Evolutionary conservation across 1,140 invertebrate genomes (phyloP), one percentile per base, ranked within the genome.

Genomic region (Drosophila ohnishii): DNA sequence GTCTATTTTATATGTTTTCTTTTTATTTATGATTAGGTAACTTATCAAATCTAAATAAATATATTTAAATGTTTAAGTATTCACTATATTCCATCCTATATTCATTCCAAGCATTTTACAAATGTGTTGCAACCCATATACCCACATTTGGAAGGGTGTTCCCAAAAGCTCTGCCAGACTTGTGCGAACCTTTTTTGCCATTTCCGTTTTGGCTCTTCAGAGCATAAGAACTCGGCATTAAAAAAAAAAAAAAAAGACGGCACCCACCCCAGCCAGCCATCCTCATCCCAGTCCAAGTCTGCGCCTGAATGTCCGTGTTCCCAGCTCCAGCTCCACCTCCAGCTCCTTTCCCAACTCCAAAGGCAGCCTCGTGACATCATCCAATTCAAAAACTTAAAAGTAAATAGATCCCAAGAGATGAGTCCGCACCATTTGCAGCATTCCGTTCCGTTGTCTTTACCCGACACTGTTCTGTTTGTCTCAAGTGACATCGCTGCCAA

Each of bases 351-450:
- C 42, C 34, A 14, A 28, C 51, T 75, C 58, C 53, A n/a, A 22
- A 1, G 19, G 50, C 39, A 39, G 51, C 35, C 48, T 79, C 65
- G 83, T 88, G 83, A 87, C 84, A 84, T 87, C 84, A 87, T 88
- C 84, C 83, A 88, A 88, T 87, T 88, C 40, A 88, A 64, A 87
- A 88, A 87, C 84, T 87, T 87, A 84, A 87, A 87, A 87, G 84
- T 88, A 87, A 87, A 87, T 87, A 87, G 84, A 87, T 87, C 84
- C 84, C 84, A 62, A 87, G 84, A 87, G 80, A 87, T 62, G 75
- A 69, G 79, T 63, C 53, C 64, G 35, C 71, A 59, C 44, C 74
- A 77, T 76, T 39, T 58, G 40, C 48, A 70, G 35, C 64, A 13
- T 48, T 69, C 48, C 58, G 40, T 70, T 73, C 57, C 60, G 44